phyloP scores from a whole-genome alignment of 1,140 invertebrate species.

The Trachymyrmex cornetzi region DNA sequence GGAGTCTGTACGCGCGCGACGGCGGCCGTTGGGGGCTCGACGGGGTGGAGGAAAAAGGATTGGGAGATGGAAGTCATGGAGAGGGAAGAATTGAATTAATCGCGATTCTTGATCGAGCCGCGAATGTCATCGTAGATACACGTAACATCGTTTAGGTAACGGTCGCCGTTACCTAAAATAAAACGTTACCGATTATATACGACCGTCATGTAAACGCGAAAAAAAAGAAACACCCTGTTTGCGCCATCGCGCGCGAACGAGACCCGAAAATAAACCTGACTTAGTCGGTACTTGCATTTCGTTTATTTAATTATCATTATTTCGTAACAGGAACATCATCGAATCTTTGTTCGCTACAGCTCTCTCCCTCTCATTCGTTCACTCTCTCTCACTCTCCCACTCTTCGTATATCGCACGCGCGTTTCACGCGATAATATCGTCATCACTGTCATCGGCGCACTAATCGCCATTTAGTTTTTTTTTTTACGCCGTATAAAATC shows the following conservation, averaged over 20 bases:
- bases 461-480: constrained; percentile 58
- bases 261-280: constrained; percentile 81
- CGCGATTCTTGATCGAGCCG: constrained; percentile 10
- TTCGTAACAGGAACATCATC: constrained; percentile 86
- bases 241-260: constrained; percentile 59
- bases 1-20: constrained; percentile 57
- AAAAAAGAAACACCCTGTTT: constrained; percentile 6
- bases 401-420: constrained; percentile 28
- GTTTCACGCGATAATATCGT: constrained; percentile 65
- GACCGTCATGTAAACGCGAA: background rate
- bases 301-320: constrained; percentile 83
- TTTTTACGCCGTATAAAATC: constrained; percentile 58
- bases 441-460: constrained; percentile 65
- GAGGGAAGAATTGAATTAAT: background rate
- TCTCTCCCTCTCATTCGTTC: background rate
- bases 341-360: constrained; percentile 84
- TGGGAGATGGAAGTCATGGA: background rate
- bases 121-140: background rate
- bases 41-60: constrained; percentile 20
- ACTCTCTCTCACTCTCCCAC: background rate
- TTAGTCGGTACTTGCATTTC: constrained; percentile 81
- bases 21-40: constrained; percentile 11
- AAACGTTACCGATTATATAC: background rate
- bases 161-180: constrained; percentile 17
- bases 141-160: no score